Base-by-base conservation (phyloP, 1,140 invertebrate species). In the Lysiphlebus fabarum region DNA sequence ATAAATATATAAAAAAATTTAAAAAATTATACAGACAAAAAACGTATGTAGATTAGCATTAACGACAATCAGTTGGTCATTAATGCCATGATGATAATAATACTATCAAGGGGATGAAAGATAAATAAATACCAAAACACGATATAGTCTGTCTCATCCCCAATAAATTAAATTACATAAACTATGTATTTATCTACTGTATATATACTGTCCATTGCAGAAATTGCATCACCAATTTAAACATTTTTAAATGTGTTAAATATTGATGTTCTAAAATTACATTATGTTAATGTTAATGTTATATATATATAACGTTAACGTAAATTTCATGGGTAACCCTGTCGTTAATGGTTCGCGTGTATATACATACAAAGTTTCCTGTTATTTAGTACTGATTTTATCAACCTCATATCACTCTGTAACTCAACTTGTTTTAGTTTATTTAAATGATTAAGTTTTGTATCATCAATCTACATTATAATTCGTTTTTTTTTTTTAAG, bases 311-410 rank as follows among this genome's bases (percentile, higher is more conserved):
- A 9, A 9, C 14, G 43, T 45, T 45, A 45, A 45, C 43, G 12
- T n/a, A 14, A 11, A 45, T n/a, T 7, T 14, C 8, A 9, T 45
- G 9, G 9, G 9, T 14, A n/a, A 7, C n/a, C n/a, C 5, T 6
- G 6, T 45, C 8, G 43, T n/a, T n/a, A 9, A 6, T 41, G 54
- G 54, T 45, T 65, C 12, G 59, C 62, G 59, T 65, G 64, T 64
- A 57, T 64, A 57, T 65, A 58, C 62, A 53, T 58, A 65, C 62
- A 67, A 68, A 26, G 17, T 26, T 26, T 26, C 17, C 62, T 64
- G 55, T 49, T 47, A 43, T 44, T 58, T 63, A 65, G 62, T 68
- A 63, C 62, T 59, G 70, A 72, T 72, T 72, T 68, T 72, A 70
- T 70, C 70, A 64, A 65, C 62, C 64, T 56, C 59, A 64, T 51